A percentile compares a stretch with the other conserved stretches of the same genome.
These are phyloP conservation scores for Drosophila melanica DNA, from an alignment of 1,140 invertebrate species.

Conservation along the genomic window DNA sequence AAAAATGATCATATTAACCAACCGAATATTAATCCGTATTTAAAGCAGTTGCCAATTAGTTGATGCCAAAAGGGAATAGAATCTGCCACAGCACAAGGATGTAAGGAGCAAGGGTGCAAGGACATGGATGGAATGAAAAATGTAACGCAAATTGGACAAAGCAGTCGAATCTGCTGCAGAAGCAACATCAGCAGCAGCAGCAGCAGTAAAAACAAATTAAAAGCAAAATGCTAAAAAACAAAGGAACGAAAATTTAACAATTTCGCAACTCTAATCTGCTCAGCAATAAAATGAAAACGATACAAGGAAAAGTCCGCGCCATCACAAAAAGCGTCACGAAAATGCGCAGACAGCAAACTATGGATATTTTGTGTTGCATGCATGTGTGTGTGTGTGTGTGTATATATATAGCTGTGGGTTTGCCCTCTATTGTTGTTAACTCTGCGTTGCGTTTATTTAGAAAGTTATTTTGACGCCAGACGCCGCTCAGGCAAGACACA, in stretches of 20 bases:
- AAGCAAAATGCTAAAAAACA: constrained; percentile 35
- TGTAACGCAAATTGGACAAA: constrained; percentile 57
- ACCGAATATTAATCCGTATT: constrained; percentile 32
- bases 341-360: constrained; percentile 68
- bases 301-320: constrained; percentile 69
- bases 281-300: constrained; percentile 77
- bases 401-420: constrained; percentile 9
- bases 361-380: constrained; percentile 26
- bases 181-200: constrained; percentile 18
- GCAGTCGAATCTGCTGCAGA: constrained; percentile 24
- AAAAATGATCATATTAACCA: constrained; percentile 32
- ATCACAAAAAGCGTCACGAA: constrained; percentile 68
- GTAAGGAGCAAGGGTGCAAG: constrained; percentile 18
- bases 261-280: constrained; percentile 79
- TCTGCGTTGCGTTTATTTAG: constrained; percentile 73
- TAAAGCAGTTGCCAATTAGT: constrained; percentile 31
- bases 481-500: constrained; percentile 24
- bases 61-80: neutral
- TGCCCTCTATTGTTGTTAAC: constrained; percentile 63
- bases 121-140: constrained; percentile 37
- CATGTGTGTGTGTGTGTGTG: constrained; percentile 31
- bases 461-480: constrained; percentile 72
- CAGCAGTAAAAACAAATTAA: constrained; percentile 56
- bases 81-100: no score
- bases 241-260: constrained; percentile 78